Percentiles rank a stretch among this genome's conserved stretches.
phyloP scores from a whole-genome alignment of 2,888 invertebrate genomes.

The Orthonychiurus folsomi region DNA sequence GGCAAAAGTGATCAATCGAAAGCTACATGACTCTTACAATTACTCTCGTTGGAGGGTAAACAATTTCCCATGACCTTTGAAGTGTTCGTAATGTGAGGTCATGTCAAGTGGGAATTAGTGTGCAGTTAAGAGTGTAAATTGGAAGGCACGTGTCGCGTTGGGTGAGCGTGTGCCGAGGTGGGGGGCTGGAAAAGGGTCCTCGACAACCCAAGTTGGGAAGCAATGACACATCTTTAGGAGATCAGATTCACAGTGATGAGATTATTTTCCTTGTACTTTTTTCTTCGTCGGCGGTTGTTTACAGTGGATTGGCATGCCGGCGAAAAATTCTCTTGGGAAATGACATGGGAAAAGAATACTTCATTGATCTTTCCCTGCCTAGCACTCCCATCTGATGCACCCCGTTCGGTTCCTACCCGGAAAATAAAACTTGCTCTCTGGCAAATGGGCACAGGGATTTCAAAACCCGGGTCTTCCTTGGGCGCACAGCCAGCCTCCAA shows the following conservation, averaged over 20 bases:
- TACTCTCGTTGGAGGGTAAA: too few species aligned
- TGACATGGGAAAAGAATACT: slow-evolving; percentile 32
- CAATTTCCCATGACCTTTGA: slow-evolving; percentile 40
- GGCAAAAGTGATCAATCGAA: too few species aligned
- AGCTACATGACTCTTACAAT: too few species aligned
- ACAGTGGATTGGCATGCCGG: slow-evolving; percentile 31
- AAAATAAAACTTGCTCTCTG: background rate
- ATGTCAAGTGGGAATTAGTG: slow-evolving; percentile 40
- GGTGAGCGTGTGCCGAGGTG: slow-evolving; percentile 9
- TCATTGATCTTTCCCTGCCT: slow-evolving; percentile 31
- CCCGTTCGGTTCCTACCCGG: background rate
- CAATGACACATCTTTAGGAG: slow-evolving; percentile 20
- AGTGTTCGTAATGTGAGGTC: slow-evolving; percentile 39
- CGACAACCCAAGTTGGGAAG: too few species aligned
- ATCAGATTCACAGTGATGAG: slow-evolving; percentile 25
- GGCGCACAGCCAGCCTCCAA: background rate
- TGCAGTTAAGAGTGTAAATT: slow-evolving; percentile 14
- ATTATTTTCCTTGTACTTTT: slow-evolving; percentile 26
- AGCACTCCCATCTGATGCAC: background rate
- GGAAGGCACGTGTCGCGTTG: slow-evolving; percentile 21
- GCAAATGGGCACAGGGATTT: background rate
- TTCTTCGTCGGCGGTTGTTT: slow-evolving; percentile 7
- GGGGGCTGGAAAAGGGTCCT: background rate
- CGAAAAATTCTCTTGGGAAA: slow-evolving; percentile 36
- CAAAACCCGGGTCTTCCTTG: slow-evolving; percentile 4